These are phyloP conservation scores for Caenorhabditis sinica DNA, from an alignment of 2,888 invertebrate genomes.

Conservation along the genomic window DNA sequence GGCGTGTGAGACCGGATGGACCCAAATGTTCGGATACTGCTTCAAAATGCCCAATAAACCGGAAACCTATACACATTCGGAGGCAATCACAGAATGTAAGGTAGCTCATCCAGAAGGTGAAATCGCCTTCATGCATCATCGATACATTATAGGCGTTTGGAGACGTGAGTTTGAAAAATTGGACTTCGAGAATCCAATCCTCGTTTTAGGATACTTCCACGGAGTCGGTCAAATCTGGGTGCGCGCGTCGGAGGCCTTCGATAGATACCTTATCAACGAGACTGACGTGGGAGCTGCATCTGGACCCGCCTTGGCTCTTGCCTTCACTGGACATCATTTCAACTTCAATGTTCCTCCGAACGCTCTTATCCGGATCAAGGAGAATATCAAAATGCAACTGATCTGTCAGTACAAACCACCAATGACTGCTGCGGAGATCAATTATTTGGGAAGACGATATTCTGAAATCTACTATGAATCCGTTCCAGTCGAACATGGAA, in stretches of 20 bases:
- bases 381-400: not conserved
- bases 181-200: too few relatives aligned
- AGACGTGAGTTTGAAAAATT: slow-evolving; percentile 1
- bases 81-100: not conserved
- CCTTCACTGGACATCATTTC: slow-evolving; percentile 17
- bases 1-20: slow-evolving; percentile 1
- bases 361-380: slow-evolving; percentile 4
- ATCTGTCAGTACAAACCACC: slow-evolving; percentile 25
- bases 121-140: slow-evolving; percentile 15
- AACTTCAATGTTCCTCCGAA: not conserved
- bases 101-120: not conserved
- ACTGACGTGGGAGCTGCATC: not conserved
- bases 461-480: slow-evolving; percentile 31
- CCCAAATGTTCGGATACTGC: slow-evolving; percentile 29
- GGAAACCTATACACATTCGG: not conserved
- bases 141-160: slow-evolving; percentile 23
- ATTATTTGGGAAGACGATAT: slow-evolving; percentile 1
- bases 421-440: too few relatives aligned
- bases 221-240: slow-evolving; percentile 32
- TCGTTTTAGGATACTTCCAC: not conserved
- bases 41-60: not conserved
- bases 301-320: slow-evolving; percentile 7
- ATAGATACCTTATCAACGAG: slow-evolving; percentile 12
- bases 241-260: slow-evolving; percentile 13
- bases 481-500: not conserved